Conservation (phyloP, 2,888 invertebrate species). For the Junonia oenone region DNA sequence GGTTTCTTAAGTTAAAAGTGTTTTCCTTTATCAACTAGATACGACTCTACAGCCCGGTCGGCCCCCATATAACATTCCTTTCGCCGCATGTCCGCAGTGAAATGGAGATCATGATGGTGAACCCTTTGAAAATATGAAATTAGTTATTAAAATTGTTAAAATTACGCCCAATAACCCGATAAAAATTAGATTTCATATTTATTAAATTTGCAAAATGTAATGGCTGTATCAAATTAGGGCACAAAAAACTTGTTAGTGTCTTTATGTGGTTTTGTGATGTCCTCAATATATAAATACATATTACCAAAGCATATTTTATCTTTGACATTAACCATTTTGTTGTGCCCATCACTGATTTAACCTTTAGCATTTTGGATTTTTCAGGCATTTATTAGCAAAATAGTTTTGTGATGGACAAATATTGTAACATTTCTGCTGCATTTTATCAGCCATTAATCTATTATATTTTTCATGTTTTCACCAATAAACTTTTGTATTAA, state of each 20-base stretch:
- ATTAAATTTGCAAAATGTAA: constrained; percentile 58
- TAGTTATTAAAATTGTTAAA: constrained; percentile 61
- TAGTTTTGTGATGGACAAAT: constrained; percentile 76
- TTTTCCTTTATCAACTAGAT: constrained; percentile 72
- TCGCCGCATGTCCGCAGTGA: constrained; percentile 76
- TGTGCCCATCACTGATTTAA: constrained; percentile 68
- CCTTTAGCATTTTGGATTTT: constrained; percentile 69
- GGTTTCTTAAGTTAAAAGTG: constrained; percentile 81
- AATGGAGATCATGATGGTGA: constrained; percentile 72
- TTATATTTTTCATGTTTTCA: constrained; percentile 81
- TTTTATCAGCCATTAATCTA: constrained; percentile 80
- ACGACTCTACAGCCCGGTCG: constrained; percentile 61
- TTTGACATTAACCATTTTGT: constrained; percentile 76
- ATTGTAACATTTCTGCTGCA: constrained; percentile 80
- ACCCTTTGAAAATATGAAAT: constrained; percentile 61
- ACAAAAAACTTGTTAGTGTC: constrained; percentile 78
- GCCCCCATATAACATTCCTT: constrained; percentile 76
- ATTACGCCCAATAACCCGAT: constrained; percentile 59
- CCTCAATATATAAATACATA: constrained; percentile 50
- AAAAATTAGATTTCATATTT: constrained; percentile 53
- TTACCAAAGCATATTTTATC: constrained; percentile 63
- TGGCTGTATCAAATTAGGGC: constrained; percentile 73
- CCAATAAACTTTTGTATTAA: constrained; percentile 81
- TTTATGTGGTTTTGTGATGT: constrained; percentile 67
- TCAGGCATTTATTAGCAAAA: constrained; percentile 78